Conservation (phyloP, 2,113 vertebrate species). For the Lampris incognitus region DNA sequence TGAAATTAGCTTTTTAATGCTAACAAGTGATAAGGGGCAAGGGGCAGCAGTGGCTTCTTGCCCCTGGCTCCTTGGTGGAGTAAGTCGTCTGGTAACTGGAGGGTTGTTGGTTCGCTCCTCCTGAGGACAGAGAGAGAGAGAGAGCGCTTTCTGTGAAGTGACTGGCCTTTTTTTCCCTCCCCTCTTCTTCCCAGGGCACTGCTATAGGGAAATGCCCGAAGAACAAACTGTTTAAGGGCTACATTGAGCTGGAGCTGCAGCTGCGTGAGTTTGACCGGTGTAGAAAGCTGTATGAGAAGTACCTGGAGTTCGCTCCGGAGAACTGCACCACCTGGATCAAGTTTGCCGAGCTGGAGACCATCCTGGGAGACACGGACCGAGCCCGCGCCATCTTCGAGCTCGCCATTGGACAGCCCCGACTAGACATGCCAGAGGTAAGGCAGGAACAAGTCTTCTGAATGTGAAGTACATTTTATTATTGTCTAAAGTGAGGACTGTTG, state of each 20-base stretch:
- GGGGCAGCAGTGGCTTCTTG: too few species aligned
- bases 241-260: constrained; percentile 96
- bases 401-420: constrained; percentile 93
- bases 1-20: too few species aligned
- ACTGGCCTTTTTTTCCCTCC: background rate
- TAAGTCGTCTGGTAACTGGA: too few species aligned
- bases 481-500: too few species aligned
- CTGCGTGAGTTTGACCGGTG: constrained; percentile 97
- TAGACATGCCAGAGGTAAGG: constrained; percentile 97
- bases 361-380: constrained; percentile 92
- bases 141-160: too few species aligned
- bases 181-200: constrained; percentile 81
- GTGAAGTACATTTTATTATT: too few species aligned
- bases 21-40: too few species aligned
- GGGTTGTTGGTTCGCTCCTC: too few species aligned
- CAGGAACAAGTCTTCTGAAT: background rate
- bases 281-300: constrained; percentile 97
- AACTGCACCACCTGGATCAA: constrained; percentile 99
- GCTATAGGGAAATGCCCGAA: constrained; percentile 97
- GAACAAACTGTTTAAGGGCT: constrained; percentile 98
- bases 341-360: constrained; percentile 96
- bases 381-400: constrained; percentile 94
- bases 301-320: constrained; percentile 93
- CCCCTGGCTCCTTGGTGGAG: too few species aligned
- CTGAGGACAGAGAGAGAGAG: too few species aligned